phyloP scores from a whole-genome alignment of 2,888 invertebrate genomes.

The Lamellibrachia columna region DNA sequence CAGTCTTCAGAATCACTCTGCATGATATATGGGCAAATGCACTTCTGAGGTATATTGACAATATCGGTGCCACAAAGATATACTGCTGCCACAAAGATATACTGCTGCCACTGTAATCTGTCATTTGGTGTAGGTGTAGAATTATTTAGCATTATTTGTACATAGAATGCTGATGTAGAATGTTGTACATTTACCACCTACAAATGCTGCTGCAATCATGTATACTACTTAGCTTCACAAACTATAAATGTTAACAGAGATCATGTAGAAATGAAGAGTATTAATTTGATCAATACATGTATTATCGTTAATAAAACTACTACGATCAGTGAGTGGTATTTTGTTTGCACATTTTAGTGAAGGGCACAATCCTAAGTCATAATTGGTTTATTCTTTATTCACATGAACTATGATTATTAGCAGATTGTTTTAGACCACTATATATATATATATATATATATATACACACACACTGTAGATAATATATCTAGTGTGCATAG shows the following conservation, averaged over 20 bases:
- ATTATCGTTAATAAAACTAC: constrained; percentile 16
- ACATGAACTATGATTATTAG: too few relatives aligned
- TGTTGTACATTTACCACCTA: constrained; percentile 16
- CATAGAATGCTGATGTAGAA: constrained; percentile 11
- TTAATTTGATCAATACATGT: constrained; percentile 8
- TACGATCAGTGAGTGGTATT: neutral
- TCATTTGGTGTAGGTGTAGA: neutral
- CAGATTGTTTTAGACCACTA: too few relatives aligned
- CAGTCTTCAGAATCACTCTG: neutral
- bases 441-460: too few relatives aligned
- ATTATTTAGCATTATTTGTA: constrained; percentile 12
- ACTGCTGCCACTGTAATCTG: constrained; percentile 1
- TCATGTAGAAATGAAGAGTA: constrained; percentile 11
- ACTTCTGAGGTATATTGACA: neutral
- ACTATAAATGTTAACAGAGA: neutral
- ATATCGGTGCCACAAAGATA: neutral
- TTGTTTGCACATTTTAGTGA: neutral
- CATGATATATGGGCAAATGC: neutral
- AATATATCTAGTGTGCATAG: too few relatives aligned
- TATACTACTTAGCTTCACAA: neutral
- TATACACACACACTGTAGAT: too few relatives aligned
- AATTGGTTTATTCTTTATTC: too few relatives aligned
- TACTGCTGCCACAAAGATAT: neutral
- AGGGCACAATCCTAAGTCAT: too few relatives aligned
- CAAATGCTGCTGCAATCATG: neutral